These are phyloP conservation scores for Pristionchus entomophagus DNA, from an alignment of 2,888 invertebrate species.

Conservation along the genomic window DNA sequence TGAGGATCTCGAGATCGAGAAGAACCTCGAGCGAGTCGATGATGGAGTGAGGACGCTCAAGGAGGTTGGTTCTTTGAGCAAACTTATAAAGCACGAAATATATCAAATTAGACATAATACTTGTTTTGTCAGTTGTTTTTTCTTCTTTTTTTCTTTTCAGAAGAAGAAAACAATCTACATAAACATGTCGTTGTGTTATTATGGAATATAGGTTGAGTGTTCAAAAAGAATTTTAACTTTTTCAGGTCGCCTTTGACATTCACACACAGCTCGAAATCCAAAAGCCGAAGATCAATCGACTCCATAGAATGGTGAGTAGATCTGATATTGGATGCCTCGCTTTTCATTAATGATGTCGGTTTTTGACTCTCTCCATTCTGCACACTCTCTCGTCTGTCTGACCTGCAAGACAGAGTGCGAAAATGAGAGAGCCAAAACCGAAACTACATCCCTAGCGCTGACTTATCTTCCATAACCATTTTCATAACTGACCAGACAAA, in stretches of 20 bases:
- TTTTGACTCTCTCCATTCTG: too few relatives aligned
- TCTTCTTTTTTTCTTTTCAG: too few relatives aligned
- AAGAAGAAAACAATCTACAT: too few relatives aligned
- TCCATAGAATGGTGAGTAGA: slow-evolving; percentile 2
- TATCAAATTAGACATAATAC: too few relatives aligned
- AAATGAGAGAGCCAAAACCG: background rate
- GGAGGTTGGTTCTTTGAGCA: slow-evolving; percentile 19
- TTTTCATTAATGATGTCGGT: background rate
- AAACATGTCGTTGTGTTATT: background rate
- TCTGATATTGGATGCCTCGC: background rate
- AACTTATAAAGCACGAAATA: too few relatives aligned
- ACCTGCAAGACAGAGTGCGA: too few relatives aligned
- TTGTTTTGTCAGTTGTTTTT: too few relatives aligned
- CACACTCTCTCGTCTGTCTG: too few relatives aligned
- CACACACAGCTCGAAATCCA: slow-evolving; percentile 46
- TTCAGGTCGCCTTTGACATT: slow-evolving; percentile 44
- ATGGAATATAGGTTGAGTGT: background rate
- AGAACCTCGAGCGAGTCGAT: slow-evolving; percentile 32
- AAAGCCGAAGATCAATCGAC: slow-evolving; percentile 6
- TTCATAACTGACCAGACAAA: too few relatives aligned
- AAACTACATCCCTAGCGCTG: too few relatives aligned
- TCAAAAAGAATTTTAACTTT: background rate
- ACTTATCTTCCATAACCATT: too few relatives aligned
- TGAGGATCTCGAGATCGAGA: slow-evolving; percentile 30
- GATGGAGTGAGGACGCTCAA: slow-evolving; percentile 44